These are phyloP conservation scores for Cacoxenus indagator DNA, from an alignment of 2,888 invertebrate genomes.

Conservation along the genomic window DNA sequence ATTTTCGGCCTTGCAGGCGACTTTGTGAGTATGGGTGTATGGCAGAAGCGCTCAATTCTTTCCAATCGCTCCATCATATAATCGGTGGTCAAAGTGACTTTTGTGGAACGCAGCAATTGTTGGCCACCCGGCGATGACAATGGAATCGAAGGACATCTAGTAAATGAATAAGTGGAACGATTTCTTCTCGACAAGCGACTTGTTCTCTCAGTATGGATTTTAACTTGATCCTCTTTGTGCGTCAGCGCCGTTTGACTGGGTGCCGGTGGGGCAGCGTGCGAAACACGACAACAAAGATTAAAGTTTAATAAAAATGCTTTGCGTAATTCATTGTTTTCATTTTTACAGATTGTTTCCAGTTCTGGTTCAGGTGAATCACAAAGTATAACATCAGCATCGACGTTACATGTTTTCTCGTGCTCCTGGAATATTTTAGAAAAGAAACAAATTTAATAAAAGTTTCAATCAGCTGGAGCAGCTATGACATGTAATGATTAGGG, in stretches of 20 bases:
- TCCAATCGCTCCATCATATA: slow-evolving; percentile 73
- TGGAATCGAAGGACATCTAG: slow-evolving; percentile 72
- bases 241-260: slow-evolving; percentile 39
- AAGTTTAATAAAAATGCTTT: slow-evolving; percentile 73
- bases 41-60: slow-evolving; percentile 72
- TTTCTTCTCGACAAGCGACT: slow-evolving; percentile 69
- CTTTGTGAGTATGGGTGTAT: slow-evolving; percentile 69
- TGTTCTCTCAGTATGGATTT: slow-evolving; percentile 53
- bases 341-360: slow-evolving; percentile 49
- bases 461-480: too few relatives aligned
- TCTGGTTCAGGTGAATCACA: slow-evolving; percentile 69
- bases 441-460: background rate
- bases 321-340: slow-evolving; percentile 61
- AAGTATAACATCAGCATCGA: slow-evolving; percentile 67
- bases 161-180: slow-evolving; percentile 70
- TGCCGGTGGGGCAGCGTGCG: slow-evolving; percentile 33
- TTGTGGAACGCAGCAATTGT: slow-evolving; percentile 71
- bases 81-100: slow-evolving; percentile 69
- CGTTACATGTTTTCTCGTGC: slow-evolving; percentile 72
- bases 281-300: slow-evolving; percentile 58
- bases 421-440: slow-evolving; percentile 60
- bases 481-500: too few relatives aligned
- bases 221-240: slow-evolving; percentile 8
- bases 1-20: slow-evolving; percentile 59
- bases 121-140: slow-evolving; percentile 74